Evolutionary conservation across 1,140 invertebrate genomes (phyloP).

Genomic region (Drosophila repleta): DNA sequence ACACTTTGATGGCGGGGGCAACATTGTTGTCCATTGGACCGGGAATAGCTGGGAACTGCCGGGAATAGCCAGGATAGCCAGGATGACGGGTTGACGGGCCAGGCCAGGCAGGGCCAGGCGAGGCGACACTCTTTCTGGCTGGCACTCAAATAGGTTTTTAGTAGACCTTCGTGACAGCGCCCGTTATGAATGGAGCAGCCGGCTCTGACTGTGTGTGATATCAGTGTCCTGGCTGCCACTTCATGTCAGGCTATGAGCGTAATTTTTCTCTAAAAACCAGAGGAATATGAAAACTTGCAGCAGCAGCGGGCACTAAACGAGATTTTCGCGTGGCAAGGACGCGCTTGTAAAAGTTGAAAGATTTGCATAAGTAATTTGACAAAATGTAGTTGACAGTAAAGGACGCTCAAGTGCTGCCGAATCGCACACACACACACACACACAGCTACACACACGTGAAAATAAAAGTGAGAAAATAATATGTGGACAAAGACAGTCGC

Average conservation of each 20-base stretch:
- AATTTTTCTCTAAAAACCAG: constrained; percentile 54
- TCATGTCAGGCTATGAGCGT: constrained; percentile 72
- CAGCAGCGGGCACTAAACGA: constrained; percentile 57
- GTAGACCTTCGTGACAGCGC: constrained; percentile 55
- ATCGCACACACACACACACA: constrained; percentile 45
- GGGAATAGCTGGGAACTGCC: neutral
- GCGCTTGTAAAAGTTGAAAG: constrained; percentile 82
- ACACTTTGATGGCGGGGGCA: constrained; percentile 48
- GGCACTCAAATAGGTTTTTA: constrained; percentile 75
- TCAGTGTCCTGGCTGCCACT: constrained; percentile 62
- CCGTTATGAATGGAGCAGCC: constrained; percentile 49
- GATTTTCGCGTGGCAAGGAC: constrained; percentile 74
- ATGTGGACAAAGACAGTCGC: constrained; percentile 37
- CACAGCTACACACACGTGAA: constrained; percentile 21
- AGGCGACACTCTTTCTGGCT: constrained; percentile 30
- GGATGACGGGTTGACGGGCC: constrained; percentile 26
- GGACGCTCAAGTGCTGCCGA: constrained; percentile 58
- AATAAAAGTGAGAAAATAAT: constrained; percentile 60
- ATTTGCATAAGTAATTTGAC: constrained; percentile 83
- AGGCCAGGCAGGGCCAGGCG: neutral
- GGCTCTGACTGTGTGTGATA: constrained; percentile 59
- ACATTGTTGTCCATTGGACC: constrained; percentile 71
- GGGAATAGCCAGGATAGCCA: constrained; percentile 31
- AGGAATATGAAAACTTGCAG: constrained; percentile 26
- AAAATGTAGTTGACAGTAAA: constrained; percentile 82